phyloP scores from a whole-genome alignment of 2,888 invertebrate species.

The Sarcophaga variegata region DNA sequence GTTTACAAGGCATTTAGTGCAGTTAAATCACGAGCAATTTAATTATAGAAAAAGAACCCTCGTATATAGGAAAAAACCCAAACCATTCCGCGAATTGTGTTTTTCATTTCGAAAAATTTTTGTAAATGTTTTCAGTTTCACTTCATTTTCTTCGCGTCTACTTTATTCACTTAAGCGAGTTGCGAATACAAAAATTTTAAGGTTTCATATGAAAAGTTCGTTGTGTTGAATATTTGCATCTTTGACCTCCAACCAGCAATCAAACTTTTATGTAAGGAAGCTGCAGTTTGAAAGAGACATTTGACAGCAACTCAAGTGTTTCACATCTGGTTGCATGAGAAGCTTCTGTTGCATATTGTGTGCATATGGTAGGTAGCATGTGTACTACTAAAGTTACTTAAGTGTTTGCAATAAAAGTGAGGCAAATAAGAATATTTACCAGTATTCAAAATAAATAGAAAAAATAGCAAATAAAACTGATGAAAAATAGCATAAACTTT shows the following conservation, averaged over 20 bases:
- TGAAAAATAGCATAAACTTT: slow-evolving; percentile 60
- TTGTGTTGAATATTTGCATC: neutral
- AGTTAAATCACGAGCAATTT: too few relatives aligned
- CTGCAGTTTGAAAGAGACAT: slow-evolving; percentile 27
- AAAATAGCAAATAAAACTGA: neutral
- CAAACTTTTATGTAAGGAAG: neutral
- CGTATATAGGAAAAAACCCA: neutral
- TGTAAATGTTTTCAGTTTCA: too few relatives aligned
- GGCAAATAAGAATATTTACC: slow-evolving; percentile 3
- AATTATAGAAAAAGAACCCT: too few relatives aligned
- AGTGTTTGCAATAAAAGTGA: slow-evolving; percentile 52
- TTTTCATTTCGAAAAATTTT: neutral
- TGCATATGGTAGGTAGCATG: neutral
- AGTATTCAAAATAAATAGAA: too few relatives aligned
- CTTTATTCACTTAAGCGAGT: neutral
- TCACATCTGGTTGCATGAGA: slow-evolving; percentile 10
- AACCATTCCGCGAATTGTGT: neutral
- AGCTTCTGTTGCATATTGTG: slow-evolving; percentile 29
- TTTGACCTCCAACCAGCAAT: slow-evolving; percentile 17
- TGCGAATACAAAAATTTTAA: neutral
- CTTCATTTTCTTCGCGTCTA: neutral
- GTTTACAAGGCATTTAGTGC: too few relatives aligned
- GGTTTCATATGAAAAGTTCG: slow-evolving; percentile 20
- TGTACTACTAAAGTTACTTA: slow-evolving; percentile 32
- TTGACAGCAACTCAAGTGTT: slow-evolving; percentile 51